Base-by-base conservation (phyloP, 2,797 vertebrate genomes). In the Tolypeutes matacus region DNA sequence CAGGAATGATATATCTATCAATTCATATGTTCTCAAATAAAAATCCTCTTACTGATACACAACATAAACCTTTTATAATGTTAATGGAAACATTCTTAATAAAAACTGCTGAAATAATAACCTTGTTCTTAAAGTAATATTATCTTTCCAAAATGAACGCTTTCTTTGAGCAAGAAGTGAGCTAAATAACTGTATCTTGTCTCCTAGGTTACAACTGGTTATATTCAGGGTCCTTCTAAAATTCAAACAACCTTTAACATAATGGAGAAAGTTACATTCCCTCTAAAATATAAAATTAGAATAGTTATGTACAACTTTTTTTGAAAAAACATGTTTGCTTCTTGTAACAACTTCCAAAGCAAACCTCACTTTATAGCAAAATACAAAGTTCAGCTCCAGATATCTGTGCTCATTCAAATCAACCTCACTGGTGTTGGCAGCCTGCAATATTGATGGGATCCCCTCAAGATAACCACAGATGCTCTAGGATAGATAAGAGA, bases 101-200 rank as follows among this genome's bases (percentile, higher is more conserved):
- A 88, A 86, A 96, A 95, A 75, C 76, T 95, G 53, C 8, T 94
- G 70, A 84, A 83, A 88, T 88, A 39, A 53, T 86, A 85, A 20
- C 53, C 4, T 39, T 76, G 51, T 65, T 87, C 17, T 34, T 86
- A 95, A 91, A 0, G 39, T 25, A 80, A 80, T 42, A 72, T 29
- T 64, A 34, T 11, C 65, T 60, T 91, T 70, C 0, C 18, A 92
- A 62, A 2, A 2, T 46, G 2, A 70, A 84, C 1, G 1, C 5
- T 95, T 96, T 78, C 60, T 87, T 14, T 85, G 88, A 65, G 60
- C 12, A 93, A 75, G 60, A 5, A 0, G 73, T 94, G 73, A 75
- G 11, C n/a, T 13, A 77, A 70, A 17, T 85, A 27, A 73, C 46
- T 90, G 25, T 34, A 11, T 20, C 10, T 62, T 89, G 23, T 49